Evolutionary conservation across 2,113 vertebrate genomes (phyloP).

Genomic region (Alaudala cheleensis): DNA sequence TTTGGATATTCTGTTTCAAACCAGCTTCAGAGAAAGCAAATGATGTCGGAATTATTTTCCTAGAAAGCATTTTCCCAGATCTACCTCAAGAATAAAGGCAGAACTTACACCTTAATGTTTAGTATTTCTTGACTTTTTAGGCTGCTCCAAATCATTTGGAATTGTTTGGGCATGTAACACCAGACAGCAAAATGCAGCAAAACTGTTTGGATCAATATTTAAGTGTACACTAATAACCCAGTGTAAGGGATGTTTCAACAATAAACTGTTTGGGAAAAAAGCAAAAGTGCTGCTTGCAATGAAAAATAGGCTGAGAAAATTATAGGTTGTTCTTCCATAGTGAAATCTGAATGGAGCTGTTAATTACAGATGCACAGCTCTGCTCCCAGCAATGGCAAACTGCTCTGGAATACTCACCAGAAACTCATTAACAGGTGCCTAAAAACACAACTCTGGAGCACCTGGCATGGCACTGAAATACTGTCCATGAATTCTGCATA

Average conservation of each 20-base stretch:
- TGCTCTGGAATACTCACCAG: background rate
- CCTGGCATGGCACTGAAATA: background rate
- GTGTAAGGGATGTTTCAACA: background rate
- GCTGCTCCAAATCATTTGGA: background rate
- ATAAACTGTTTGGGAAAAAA: background rate
- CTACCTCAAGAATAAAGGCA: background rate
- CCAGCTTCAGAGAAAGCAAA: background rate
- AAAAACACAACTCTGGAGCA: background rate
- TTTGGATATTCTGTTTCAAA: background rate
- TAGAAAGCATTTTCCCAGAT: background rate
- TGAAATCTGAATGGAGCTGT: background rate
- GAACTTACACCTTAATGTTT: background rate
- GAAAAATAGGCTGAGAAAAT: slow-evolving; percentile 4
- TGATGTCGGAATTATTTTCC: background rate
- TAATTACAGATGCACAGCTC: background rate
- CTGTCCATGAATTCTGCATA: background rate
- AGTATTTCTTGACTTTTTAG: background rate
- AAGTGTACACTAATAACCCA: background rate
- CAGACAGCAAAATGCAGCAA: background rate
- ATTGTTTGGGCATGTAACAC: background rate
- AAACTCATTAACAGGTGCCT: background rate
- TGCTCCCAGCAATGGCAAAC: background rate
- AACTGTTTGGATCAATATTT: background rate
- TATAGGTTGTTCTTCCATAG: background rate
- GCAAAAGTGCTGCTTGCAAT: background rate